phyloP scores from a whole-genome alignment of 2,113 vertebrate genomes.

The Lethenteron reissneri region DNA sequence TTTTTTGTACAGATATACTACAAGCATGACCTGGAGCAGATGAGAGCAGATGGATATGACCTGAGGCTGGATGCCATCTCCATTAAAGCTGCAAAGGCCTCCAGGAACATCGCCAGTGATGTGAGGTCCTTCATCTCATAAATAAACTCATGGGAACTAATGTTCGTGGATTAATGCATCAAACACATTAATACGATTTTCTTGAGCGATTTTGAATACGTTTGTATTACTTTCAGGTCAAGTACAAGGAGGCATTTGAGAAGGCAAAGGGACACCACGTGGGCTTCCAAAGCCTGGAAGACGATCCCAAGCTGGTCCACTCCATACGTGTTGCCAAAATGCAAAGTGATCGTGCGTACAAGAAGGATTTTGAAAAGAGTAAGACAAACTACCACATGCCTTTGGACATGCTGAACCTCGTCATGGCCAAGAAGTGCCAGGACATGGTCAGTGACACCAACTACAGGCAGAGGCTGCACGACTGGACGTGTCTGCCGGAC shows the following conservation, averaged over 20 bases:
- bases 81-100: background rate
- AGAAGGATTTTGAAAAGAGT: conserved; percentile 60
- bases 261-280: conserved; percentile 66
- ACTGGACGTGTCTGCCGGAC: conserved; percentile 63
- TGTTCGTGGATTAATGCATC: background rate
- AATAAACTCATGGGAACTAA: background rate
- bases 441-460: conserved; percentile 46
- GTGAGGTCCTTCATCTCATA: background rate
- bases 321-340: conserved; percentile 52
- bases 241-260: conserved; percentile 60
- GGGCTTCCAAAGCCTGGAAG: conserved; percentile 35
- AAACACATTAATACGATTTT: background rate
- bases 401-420: conserved; percentile 44
- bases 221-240: conserved; percentile 28
- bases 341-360: conserved; percentile 55
- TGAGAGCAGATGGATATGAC: conserved; percentile 73
- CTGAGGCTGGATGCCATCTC: conserved; percentile 34
- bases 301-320: conserved; percentile 48
- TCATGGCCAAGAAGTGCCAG: conserved; percentile 60
- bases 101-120: conserved; percentile 2
- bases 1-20: conserved; percentile 46
- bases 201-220: background rate
- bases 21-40: conserved; percentile 47
- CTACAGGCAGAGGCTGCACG: conserved; percentile 39
- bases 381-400: conserved; percentile 52